phyloP scores from a whole-genome alignment of 2,113 vertebrate species.

The Rhodinocichla rosea region DNA sequence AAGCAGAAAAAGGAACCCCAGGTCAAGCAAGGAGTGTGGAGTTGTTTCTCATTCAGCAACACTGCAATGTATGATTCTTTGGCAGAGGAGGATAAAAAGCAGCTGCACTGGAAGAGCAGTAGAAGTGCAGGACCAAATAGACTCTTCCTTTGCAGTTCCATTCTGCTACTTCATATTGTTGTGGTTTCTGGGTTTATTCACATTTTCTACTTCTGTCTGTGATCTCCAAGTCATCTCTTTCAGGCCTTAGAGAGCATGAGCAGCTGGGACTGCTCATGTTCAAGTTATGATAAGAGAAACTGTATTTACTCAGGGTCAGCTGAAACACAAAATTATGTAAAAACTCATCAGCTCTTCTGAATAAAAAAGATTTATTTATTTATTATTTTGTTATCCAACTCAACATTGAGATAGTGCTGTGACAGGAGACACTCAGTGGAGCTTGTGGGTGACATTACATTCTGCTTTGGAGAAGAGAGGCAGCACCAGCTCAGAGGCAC shows the following conservation, averaged over 20 bases:
- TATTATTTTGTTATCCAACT: background rate
- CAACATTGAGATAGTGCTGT: background rate
- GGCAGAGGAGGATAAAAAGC: background rate
- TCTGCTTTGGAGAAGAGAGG: background rate
- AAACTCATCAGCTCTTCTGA: background rate
- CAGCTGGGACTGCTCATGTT: background rate
- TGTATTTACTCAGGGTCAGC: background rate
- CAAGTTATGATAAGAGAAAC: background rate
- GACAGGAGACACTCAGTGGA: background rate
- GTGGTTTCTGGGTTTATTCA: background rate
- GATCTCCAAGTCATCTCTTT: background rate
- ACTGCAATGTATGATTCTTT: background rate
- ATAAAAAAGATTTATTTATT: background rate
- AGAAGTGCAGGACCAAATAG: background rate
- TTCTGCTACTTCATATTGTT: accelerated
- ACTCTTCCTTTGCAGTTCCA: background rate
- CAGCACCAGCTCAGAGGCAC: background rate
- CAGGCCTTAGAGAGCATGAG: background rate
- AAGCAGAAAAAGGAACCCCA: background rate
- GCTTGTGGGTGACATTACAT: background rate
- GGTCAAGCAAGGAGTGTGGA: background rate
- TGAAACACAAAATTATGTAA: background rate
- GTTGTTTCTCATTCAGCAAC: background rate
- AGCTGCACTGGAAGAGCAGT: accelerated
- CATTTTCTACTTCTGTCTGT: background rate